These are phyloP conservation scores for Melospiza melodia DNA, from an alignment of 2,113 vertebrate species.

Conservation along the genomic window DNA sequence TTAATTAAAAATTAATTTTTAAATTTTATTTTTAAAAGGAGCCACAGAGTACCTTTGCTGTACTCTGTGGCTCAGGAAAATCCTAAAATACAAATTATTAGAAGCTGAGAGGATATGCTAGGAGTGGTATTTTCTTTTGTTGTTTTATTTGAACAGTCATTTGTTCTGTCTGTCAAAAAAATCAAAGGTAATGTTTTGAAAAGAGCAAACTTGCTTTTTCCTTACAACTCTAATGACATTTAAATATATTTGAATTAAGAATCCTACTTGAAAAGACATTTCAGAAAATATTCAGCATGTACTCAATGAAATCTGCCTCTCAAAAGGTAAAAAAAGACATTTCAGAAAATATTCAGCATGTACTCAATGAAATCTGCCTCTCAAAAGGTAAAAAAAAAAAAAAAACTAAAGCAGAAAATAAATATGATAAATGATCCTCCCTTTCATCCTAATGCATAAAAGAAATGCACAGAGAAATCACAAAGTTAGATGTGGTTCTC, in stretches of 20 bases:
- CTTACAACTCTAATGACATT: not conserved
- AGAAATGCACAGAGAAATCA: not conserved
- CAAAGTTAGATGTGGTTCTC: not conserved
- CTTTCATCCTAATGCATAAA: not conserved
- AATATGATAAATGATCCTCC: rapidly evolving
- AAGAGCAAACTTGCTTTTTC: not conserved
- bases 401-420: not conserved
- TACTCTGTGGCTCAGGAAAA: not conserved
- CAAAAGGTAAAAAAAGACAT: not conserved
- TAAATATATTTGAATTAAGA: not conserved
- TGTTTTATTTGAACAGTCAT: not conserved
- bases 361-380: not conserved
- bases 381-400: not conserved
- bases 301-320: not conserved
- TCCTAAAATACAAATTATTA: not conserved
- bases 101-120: not conserved
- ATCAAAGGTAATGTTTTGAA: not conserved
- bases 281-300: not conserved
- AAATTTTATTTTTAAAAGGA: not conserved
- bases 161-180: not conserved
- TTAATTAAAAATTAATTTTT: too few species aligned
- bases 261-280: not conserved
- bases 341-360: not conserved
- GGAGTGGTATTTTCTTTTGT: not conserved
- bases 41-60: too few species aligned